Percentiles rank a stretch among this genome's conserved stretches.
Conservation (phyloP, 2,888 invertebrate species). For the Phengaris alcon region DNA sequence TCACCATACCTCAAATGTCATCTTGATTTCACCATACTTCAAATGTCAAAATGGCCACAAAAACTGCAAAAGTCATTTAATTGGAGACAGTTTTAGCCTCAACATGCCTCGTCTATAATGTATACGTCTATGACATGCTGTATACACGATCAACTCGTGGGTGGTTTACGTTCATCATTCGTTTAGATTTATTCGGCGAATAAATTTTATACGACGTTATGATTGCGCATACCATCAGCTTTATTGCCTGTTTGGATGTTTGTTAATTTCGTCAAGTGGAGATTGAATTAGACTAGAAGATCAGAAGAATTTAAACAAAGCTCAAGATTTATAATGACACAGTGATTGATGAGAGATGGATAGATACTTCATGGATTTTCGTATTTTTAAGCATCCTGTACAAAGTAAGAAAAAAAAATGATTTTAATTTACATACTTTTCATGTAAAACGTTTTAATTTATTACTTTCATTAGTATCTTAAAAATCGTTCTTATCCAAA, state of each 20-base stretch:
- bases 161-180: conserved; percentile 45
- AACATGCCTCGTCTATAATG: too few species aligned
- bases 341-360: background rate
- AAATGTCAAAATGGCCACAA: too few species aligned
- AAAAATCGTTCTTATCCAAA: background rate
- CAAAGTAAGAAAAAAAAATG: background rate
- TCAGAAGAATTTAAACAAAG: background rate
- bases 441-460: too few species aligned
- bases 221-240: conserved; percentile 14
- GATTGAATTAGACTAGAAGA: background rate
- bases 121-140: background rate
- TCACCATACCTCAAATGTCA: too few species aligned
- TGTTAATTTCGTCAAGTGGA: conserved; percentile 21
- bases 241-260: conserved; percentile 25
- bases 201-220: conserved; percentile 41
- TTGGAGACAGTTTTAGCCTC: too few species aligned
- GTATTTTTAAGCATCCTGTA: background rate
- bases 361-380: background rate
- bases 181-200: conserved; percentile 54
- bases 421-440: too few species aligned
- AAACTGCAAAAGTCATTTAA: too few species aligned
- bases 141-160: conserved; percentile 39
- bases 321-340: background rate
- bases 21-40: too few species aligned
- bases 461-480: too few species aligned